A percentile compares a stretch with the other conserved stretches of the same genome.
Evolutionary conservation across 2,888 invertebrate genomes (phyloP).

Genomic region (Myopa testacea): DNA sequence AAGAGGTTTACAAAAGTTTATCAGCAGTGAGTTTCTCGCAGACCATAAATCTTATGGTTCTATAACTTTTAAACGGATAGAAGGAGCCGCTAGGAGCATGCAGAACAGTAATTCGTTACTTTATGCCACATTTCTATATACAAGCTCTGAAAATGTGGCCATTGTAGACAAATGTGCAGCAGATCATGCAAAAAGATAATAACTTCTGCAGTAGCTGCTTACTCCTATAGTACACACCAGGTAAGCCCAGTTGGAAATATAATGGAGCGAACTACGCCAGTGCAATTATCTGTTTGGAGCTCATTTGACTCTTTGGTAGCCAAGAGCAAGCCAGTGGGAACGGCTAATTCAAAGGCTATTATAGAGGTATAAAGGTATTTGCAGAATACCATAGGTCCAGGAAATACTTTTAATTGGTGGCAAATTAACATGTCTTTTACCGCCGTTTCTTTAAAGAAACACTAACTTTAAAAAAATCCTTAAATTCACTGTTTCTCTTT

Average conservation of each 20-base stretch:
- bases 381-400: background rate
- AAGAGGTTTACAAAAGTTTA: background rate
- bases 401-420: background rate
- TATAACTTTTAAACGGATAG: background rate
- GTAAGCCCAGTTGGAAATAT: background rate
- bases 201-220: background rate
- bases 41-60: background rate
- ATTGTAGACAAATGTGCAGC: background rate
- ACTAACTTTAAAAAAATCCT: no score
- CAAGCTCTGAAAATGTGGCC: background rate
- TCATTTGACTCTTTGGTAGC: conserved; percentile 6
- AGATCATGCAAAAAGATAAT: conserved; percentile 12
- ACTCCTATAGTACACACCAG: background rate
- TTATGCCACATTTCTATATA: background rate
- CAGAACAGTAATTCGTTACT: background rate
- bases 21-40: background rate
- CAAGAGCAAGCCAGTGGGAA: background rate
- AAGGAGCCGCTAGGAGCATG: background rate
- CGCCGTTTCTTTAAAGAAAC: no score
- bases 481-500: no score
- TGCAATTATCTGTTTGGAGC: conserved; percentile 1
- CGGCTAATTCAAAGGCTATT: background rate
- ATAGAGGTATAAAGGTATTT: conserved; percentile 6
- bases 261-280: background rate
- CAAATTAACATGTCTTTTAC: no score